phyloP scores from a whole-genome alignment of 2,888 invertebrate genomes.

The Mechanitis messenoides region DNA sequence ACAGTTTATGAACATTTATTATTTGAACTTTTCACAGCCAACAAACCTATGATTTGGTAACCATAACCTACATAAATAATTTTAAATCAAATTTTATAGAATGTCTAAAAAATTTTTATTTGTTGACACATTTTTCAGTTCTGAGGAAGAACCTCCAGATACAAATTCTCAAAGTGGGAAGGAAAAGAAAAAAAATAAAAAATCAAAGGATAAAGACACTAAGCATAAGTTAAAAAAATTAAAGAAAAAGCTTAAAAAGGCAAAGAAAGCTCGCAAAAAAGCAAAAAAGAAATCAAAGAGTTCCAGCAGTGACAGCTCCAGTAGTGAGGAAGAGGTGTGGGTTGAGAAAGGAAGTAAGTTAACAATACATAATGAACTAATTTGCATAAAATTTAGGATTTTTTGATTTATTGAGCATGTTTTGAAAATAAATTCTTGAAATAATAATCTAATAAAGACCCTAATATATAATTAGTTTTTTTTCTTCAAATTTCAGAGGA shows the following conservation, averaged over 20 bases:
- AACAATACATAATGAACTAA: too few relatives aligned
- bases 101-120: background rate
- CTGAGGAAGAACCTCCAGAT: slow-evolving; percentile 65
- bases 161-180: slow-evolving; percentile 50
- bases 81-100: too few relatives aligned
- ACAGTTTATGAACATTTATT: too few relatives aligned
- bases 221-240: slow-evolving; percentile 76
- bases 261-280: slow-evolving; percentile 73
- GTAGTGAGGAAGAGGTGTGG: slow-evolving; percentile 78
- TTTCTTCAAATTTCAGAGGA: slow-evolving; percentile 42
- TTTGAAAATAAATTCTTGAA: too few relatives aligned
- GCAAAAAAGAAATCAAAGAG: slow-evolving; percentile 63
- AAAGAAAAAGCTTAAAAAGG: slow-evolving; percentile 71
- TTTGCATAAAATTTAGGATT: too few relatives aligned
- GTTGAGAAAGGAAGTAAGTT: slow-evolving; percentile 79
- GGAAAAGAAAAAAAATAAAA: slow-evolving; percentile 66
- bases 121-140: slow-evolving; percentile 40
- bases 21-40: too few relatives aligned
- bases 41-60: too few relatives aligned
- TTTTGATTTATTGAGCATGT: too few relatives aligned
- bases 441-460: too few relatives aligned
- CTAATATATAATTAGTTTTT: too few relatives aligned
- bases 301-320: slow-evolving; percentile 58
- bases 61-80: too few relatives aligned
- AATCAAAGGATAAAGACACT: slow-evolving; percentile 65